Evolutionary conservation across 1,140 invertebrate species (phyloP).

Genomic region (Bombus difficillimus): DNA sequence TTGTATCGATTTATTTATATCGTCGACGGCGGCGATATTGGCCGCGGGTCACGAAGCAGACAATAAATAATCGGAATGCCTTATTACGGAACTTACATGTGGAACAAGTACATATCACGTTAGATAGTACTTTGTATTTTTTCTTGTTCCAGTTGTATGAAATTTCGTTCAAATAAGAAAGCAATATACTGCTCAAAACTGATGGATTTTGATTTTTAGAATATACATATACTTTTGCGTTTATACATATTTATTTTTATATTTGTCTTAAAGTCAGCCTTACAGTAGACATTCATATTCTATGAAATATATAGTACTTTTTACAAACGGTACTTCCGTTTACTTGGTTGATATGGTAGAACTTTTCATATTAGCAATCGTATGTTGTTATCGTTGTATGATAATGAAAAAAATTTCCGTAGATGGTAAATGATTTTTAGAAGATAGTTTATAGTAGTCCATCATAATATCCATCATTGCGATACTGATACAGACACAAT

Average conservation of each 20-base stretch:
- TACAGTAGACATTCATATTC: too few species aligned
- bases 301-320: neutral
- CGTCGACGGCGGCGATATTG: neutral
- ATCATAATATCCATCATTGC: neutral
- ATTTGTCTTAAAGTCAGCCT: neutral
- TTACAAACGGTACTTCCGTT: too few species aligned
- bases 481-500: neutral
- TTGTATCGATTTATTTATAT: conserved; percentile 43
- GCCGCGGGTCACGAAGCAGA: neutral
- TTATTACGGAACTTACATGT: neutral
- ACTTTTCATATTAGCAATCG: neutral
- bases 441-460: neutral
- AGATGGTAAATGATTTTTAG: neutral
- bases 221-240: too few species aligned
- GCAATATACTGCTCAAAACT: neutral
- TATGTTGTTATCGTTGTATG: too few species aligned
- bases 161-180: neutral
- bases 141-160: neutral
- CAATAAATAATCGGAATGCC: neutral
- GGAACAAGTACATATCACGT: neutral
- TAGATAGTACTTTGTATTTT: neutral
- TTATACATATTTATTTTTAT: too few species aligned
- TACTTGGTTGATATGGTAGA: neutral
- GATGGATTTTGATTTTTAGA: neutral
- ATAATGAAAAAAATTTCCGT: neutral